Conservation (phyloP, 2,113 vertebrate species). For the Chrysochloris asiatica region DNA sequence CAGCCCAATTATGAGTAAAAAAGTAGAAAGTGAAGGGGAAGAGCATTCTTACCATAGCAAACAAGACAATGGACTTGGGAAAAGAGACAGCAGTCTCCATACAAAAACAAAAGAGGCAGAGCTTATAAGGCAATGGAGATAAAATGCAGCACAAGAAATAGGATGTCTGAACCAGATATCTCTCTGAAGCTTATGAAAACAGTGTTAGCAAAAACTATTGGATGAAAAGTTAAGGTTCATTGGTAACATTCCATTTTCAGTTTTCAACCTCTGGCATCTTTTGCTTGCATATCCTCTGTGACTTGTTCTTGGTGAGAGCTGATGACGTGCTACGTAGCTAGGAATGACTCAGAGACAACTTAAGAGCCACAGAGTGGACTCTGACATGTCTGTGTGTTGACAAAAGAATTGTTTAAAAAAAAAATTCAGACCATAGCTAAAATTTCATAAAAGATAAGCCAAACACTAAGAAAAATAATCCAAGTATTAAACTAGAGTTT, state of each 20-base stretch:
- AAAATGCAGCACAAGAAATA: not conserved
- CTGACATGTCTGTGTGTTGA: not conserved
- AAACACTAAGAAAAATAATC: not conserved
- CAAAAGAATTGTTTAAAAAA: constrained; percentile 48
- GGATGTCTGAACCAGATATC: not conserved
- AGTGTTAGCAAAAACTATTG: not conserved
- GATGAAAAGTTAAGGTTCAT: not conserved
- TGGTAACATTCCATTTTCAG: not conserved
- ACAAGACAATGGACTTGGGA: not conserved
- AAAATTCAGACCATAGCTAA: constrained; percentile 17
- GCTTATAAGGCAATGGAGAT: not conserved
- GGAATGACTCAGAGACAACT: not conserved
- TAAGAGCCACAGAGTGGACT: not conserved
- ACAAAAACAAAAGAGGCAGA: not conserved
- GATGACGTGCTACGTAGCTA: not conserved
- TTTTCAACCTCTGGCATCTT: not conserved
- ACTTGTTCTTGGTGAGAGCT: not conserved
- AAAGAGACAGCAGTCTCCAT: not conserved
- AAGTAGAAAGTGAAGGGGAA: not conserved
- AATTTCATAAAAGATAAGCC: not conserved
- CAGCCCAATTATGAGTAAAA: not conserved
- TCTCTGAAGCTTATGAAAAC: not conserved
- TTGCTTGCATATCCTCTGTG: not conserved
- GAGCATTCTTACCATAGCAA: not conserved
- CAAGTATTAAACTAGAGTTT: constrained; percentile 36